Conservation (phyloP, 1,140 invertebrate species). For the Charaxes varanes region DNA sequence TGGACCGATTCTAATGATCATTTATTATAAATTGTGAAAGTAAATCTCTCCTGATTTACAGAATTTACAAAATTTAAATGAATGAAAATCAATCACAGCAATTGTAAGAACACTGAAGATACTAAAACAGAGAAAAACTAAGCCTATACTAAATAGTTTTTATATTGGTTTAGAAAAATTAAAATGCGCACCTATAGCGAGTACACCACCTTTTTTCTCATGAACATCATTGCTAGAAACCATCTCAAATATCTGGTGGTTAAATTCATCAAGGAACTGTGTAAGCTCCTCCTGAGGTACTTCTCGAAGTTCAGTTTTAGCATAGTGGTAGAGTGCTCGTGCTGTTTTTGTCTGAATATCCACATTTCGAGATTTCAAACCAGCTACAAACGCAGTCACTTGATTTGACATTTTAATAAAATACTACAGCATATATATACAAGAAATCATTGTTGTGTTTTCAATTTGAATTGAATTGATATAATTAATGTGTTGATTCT, state of each 20-base stretch:
- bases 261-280: slow-evolving; percentile 95
- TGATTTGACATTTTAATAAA: slow-evolving; percentile 52
- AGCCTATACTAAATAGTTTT: too few species aligned
- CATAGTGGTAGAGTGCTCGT: slow-evolving; percentile 91
- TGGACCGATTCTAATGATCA: too few species aligned
- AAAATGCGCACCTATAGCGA: slow-evolving; percentile 87
- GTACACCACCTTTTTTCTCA: slow-evolving; percentile 96
- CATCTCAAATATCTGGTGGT: slow-evolving; percentile 97
- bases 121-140: too few species aligned
- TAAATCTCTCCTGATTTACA: too few species aligned
- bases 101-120: too few species aligned
- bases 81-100: too few species aligned
- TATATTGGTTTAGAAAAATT: slow-evolving; percentile 6
- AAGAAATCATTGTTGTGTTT: background rate
- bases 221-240: slow-evolving; percentile 93
- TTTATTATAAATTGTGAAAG: too few species aligned
- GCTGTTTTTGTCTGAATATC: slow-evolving; percentile 90
- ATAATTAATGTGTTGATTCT: background rate
- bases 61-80: too few species aligned
- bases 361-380: slow-evolving; percentile 91
- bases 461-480: too few species aligned
- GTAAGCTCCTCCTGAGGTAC: slow-evolving; percentile 93
- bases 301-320: slow-evolving; percentile 93
- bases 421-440: background rate
- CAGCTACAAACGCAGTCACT: slow-evolving; percentile 87